These are phyloP conservation scores for Talpa occidentalis DNA, from an alignment of 2,113 vertebrate genomes.

Conservation along the genomic window DNA sequence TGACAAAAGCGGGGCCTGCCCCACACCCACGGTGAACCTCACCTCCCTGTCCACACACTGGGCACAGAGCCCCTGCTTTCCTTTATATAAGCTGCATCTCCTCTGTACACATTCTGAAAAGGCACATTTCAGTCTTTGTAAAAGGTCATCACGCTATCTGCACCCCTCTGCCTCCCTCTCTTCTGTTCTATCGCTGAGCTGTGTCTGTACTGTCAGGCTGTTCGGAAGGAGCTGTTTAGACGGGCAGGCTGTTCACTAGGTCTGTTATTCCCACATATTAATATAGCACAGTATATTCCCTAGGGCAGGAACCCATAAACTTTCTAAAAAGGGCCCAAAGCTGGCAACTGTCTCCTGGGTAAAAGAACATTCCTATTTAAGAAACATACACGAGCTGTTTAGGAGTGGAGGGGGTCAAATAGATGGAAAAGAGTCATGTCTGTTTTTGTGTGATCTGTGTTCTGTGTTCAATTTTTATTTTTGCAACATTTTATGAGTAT, in stretches of 20 bases:
- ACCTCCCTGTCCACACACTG: rapidly evolving
- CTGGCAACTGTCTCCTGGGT: not conserved
- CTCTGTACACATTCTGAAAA: not conserved
- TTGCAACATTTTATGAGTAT: not conserved
- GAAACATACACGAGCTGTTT: not conserved
- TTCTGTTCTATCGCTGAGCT: not conserved
- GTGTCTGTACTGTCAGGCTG: not conserved
- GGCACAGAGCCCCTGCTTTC: not conserved
- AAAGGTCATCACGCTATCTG: not conserved
- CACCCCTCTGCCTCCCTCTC: not conserved
- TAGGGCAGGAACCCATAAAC: not conserved
- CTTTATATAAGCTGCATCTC: not conserved
- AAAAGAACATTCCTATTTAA: not conserved
- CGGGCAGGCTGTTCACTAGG: rapidly evolving
- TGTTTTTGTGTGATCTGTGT: too few species aligned
- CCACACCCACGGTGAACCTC: not conserved
- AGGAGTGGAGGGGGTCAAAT: not conserved
- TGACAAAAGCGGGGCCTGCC: not conserved
- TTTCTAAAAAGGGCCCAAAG: not conserved
- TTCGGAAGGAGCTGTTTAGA: not conserved
- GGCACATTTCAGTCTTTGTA: not conserved
- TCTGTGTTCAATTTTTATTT: not conserved
- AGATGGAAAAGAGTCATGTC: not conserved
- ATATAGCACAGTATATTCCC: not conserved
- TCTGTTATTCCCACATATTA: not conserved